Percentiles rank a stretch among this genome's conserved stretches.
phyloP scores from a whole-genome alignment of 2,113 vertebrate genomes.

The Albula goreensis region DNA sequence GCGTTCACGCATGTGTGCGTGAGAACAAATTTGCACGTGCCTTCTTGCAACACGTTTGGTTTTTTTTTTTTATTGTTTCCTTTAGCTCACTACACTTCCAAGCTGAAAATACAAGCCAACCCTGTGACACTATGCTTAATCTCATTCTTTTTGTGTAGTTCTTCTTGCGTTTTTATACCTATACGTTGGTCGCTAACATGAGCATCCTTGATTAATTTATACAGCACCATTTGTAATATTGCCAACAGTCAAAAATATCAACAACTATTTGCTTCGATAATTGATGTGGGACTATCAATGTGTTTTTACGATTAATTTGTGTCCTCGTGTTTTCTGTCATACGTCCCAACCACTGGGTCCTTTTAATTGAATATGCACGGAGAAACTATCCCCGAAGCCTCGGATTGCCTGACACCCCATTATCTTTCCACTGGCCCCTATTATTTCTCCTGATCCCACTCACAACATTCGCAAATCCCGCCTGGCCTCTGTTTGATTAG shows the following conservation, averaged over 20 bases:
- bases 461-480: constrained; percentile 76
- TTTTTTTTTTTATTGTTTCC: too few species aligned
- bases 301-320: constrained; percentile 20
- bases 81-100: too few species aligned
- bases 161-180: background rate
- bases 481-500: constrained; percentile 81
- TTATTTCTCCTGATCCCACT: constrained; percentile 77
- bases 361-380: constrained; percentile 52
- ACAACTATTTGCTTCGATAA: background rate
- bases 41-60: too few species aligned
- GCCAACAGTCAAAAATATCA: background rate
- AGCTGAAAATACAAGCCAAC: background rate
- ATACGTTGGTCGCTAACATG: background rate
- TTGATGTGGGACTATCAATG: constrained; percentile 3
- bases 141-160: too few species aligned
- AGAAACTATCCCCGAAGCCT: constrained; percentile 67
- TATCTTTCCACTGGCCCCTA: constrained; percentile 73
- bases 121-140: background rate
- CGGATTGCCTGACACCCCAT: constrained; percentile 71
- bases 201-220: background rate
- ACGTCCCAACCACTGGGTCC: constrained; percentile 9
- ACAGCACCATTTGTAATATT: background rate
- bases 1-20: constrained; percentile 45
- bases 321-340: constrained; percentile 21
- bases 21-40: constrained; percentile 4